Evolutionary conservation across 64 coral and sea anemone genomes (phyloP), one percentile per base, ranked within the genome.

Genomic region (Astreopora myriophthalma): DNA sequence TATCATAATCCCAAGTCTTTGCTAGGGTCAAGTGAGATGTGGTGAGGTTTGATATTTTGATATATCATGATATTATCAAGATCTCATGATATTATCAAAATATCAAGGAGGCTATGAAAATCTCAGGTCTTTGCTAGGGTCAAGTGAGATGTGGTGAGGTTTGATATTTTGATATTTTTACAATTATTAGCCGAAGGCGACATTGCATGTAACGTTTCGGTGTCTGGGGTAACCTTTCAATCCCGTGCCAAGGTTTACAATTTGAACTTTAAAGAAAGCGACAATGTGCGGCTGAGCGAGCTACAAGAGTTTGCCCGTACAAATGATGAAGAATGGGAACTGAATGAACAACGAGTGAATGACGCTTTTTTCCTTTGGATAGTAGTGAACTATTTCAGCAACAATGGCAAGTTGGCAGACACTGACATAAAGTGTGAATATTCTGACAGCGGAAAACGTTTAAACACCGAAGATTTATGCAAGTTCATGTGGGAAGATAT

Each of bases 311-410:
- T 88, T 74, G 22, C 39, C 20, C 62, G 48, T 20, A 73, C 40
- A 71, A 94, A 62, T 52, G 86, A 89, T 32, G 66, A 76, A 64
- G 61, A 76, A 22, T 94, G 80, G 71, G 9, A 34, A 17, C 29
- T 95, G n/a, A 95, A 95, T 46, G 81, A 95, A 55, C 55, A 90
- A 28, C 88, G 73, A 48, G 73, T 95, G 1, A 91, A 90, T 65
- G 87, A 87, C 64, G 82, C 81, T 1, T 95, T 72, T 81, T 95
- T 82, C 39, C 19, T 95, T 19, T 95, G 83, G 93, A 77, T 86
- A 42, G 31, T 42, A 24, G 81, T 95, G 35, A 86, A 91, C 31
- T 87, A 86, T 85, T 95, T 60, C 31, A 11, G 48, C 11, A 30
- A 13, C 0, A 88, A 82, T 3, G 76, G 37, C 6, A 69, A 87